Evolutionary conservation across 2,113 vertebrate species (phyloP), one percentile per base, ranked within the genome.

Genomic region (Leiothrix lutea): DNA sequence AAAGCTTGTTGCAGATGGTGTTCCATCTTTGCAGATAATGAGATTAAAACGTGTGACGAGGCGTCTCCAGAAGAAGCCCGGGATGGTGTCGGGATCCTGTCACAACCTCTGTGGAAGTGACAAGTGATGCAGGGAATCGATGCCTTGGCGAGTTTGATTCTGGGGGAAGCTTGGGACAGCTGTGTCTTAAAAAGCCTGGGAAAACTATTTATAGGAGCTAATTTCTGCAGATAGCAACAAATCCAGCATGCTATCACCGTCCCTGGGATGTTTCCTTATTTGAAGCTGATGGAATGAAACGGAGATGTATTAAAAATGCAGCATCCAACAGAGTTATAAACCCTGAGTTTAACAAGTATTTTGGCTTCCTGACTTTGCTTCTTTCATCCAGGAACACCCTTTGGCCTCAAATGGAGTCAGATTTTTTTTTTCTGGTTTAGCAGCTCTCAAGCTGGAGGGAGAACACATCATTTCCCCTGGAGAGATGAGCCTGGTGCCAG

Each of bases 131-230:
- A 61, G 56, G 35, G 86, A 93, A 94, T 75, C 2, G 2, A 45
- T 89, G 81, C 60, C 95, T 84, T 94, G 69, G 71, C 2, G 1
- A 54, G 95, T 97, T 95, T 82, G 86, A 95, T 95, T 86, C 92
- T 94, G 92, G 79, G 94, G 93, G 89, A 95, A 94, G 81, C 93
- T 95, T 75, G n/a, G 13, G 91, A 82, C 95, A 98, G 95, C 96
- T 97, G 96, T 16, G 8, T 95, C 94, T 94, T 86, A 90, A 87
- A 93, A 95, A 88, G 60, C 75, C 84, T 86, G 91, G 83, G 91
- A 91, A 91, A 94, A 62, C 87, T 97, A 88, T 97, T 96, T 94
- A 86, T 95, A 95, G 89, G 50, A 84, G 61, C 60, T 85, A 44
- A 88, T 91, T 95, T 86, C 75, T 93, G 71, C 67, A 80, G 86